These are phyloP conservation scores for Vulpes ferrilata DNA, from an alignment of 2,113 vertebrate genomes.

Conservation along the genomic window DNA sequence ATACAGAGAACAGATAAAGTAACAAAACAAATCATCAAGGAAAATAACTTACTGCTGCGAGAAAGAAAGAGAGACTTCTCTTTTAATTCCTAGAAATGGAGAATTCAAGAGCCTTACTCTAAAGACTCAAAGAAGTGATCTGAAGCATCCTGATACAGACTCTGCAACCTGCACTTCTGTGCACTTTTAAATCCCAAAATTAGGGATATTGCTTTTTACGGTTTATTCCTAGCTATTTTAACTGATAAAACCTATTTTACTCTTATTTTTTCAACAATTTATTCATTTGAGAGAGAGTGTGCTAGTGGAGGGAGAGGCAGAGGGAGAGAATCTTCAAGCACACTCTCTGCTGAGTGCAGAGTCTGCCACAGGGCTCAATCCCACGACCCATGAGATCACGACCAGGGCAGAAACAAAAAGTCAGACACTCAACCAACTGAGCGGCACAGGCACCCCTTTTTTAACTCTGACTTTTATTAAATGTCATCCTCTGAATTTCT, in stretches of 20 bases:
- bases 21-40: slow-evolving; percentile 5
- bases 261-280: background rate
- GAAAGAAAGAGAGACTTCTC: background rate
- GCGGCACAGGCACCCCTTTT: background rate
- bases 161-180: background rate
- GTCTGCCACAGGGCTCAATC: background rate
- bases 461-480: slow-evolving; percentile 16
- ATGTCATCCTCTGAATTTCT: slow-evolving; percentile 28
- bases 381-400: background rate
- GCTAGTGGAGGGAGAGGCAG: background rate
- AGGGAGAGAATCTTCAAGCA: background rate
- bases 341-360: background rate
- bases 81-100: background rate
- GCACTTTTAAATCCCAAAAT: slow-evolving; percentile 18
- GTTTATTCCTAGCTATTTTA: background rate
- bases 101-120: slow-evolving; percentile 38
- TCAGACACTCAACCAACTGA: background rate
- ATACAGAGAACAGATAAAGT: background rate
- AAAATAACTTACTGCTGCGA: background rate
- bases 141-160: slow-evolving; percentile 4
- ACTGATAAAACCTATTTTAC: background rate
- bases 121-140: background rate
- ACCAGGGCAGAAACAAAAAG: background rate
- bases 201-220: background rate
- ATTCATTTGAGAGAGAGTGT: background rate